These are phyloP conservation scores for Dicyrtomina minuta DNA, from an alignment of 2,888 invertebrate genomes.

Conservation along the genomic window DNA sequence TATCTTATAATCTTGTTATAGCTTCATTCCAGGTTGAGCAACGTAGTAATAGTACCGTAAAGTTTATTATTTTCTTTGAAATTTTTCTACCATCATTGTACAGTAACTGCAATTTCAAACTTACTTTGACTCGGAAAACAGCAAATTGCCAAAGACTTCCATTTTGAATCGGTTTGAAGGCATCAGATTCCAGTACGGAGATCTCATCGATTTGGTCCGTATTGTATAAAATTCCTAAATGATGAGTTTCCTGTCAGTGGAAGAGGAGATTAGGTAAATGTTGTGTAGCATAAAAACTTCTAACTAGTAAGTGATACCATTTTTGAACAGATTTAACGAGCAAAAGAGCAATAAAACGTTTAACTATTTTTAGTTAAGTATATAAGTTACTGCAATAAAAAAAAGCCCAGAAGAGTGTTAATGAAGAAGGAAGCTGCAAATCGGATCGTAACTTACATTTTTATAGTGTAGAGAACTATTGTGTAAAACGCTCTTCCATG, in stretches of 20 bases:
- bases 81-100: no score
- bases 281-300: no score
- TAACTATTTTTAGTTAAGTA: no score
- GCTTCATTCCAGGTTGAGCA: no score
- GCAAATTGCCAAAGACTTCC: conserved; percentile 53
- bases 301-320: no score
- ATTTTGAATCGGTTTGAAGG: conserved; percentile 51
- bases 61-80: no score
- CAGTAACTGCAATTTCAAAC: background rate
- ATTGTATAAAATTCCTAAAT: conserved; percentile 50
- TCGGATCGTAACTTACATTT: conserved; percentile 44
- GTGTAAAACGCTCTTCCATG: conserved; percentile 62
- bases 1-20: no score
- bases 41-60: no score
- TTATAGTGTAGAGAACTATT: conserved; percentile 42
- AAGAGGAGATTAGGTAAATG: background rate
- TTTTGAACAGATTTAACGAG: background rate
- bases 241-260: conserved; percentile 40
- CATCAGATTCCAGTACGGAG: conserved; percentile 40
- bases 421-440: no score
- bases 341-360: no score
- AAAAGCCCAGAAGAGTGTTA: no score
- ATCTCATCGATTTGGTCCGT: conserved; percentile 45
- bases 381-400: no score
- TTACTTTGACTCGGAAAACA: conserved; percentile 50